Evolutionary conservation across 2,888 invertebrate species (phyloP).

Genomic region (Dermolepida albohirtum): DNA sequence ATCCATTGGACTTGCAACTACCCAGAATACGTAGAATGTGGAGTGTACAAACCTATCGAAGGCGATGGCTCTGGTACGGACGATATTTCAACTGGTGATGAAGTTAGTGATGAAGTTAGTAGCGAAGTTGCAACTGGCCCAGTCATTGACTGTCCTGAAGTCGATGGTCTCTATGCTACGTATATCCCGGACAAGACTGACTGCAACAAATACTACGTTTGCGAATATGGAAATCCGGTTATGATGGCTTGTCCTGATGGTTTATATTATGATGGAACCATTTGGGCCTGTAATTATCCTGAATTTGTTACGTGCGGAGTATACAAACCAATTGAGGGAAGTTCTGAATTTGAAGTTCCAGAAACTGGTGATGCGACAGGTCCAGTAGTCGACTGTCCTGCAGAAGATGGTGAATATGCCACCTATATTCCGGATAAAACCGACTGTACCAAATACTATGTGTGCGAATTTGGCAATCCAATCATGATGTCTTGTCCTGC

Average conservation of each 20-base stretch:
- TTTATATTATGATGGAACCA: constrained; percentile 26
- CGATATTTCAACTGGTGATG: neutral
- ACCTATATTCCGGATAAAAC: constrained; percentile 19
- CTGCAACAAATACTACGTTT: constrained; percentile 23
- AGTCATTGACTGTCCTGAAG: constrained; percentile 10
- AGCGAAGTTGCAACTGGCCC: constrained; percentile 7
- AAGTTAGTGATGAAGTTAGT: neutral
- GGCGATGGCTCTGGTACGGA: neutral
- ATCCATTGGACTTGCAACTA: constrained; percentile 8
- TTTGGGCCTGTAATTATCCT: constrained; percentile 24
- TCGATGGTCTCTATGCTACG: neutral
- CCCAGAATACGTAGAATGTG: constrained; percentile 15
- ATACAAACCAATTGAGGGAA: neutral
- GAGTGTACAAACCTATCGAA: neutral
- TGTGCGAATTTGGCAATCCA: constrained; percentile 3
- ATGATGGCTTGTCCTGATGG: constrained; percentile 23
- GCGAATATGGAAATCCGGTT: constrained; percentile 3
- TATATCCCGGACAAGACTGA: constrained; percentile 32
- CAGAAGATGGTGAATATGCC: neutral
- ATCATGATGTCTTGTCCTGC: constrained; percentile 6
- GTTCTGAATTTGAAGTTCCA: neutral
- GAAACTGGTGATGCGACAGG: neutral
- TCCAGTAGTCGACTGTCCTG: constrained; percentile 2
- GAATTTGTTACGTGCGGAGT: constrained; percentile 7
- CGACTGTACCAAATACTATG: constrained; percentile 21